Evolutionary conservation across 2,888 invertebrate genomes (phyloP), one percentile per base, ranked within the genome.

Genomic region (Mycalesis mineus): DNA sequence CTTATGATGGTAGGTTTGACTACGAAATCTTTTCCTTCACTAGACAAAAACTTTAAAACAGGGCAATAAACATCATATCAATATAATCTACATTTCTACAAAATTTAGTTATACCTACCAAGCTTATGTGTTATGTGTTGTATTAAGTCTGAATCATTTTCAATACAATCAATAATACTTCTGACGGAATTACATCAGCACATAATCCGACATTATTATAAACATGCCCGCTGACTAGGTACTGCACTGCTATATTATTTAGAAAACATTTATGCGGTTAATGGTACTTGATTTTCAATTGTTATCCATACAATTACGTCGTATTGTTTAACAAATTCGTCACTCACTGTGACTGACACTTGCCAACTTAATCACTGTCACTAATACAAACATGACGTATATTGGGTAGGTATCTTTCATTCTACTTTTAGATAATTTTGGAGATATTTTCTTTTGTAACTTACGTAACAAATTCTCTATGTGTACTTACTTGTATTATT

Each of bases 321-420:
- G 41, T 52, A 54, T 58, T 53, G 52, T 58, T 55, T 58, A 53
- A 49, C 40, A 13, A 31, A 52, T 48, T 33, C 33, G 31, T 48
- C 40, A 57, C 41, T 47, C 55, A 55, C 31, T 45, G 41, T 58
- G 48, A 48, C 8, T 36, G 44, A 14, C 51, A 37, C 28, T 22
- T 37, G 33, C 14, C n/a, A 44, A 48, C 37, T 42, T 15, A 49
- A 53, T 41, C 52, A 56, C 48, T 48, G 56, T 49, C 49, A 57
- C n/a, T 41, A 33, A 17, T 8, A 7, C 41, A 55, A 57, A 57
- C 55, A 49, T 57, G 37, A 49, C 17, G 41, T 49, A 41, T 17
- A 22, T 4, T 22, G 5, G 2, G 22, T 4, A 22, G 22, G 22
- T 3, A 37, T 37, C 5, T 13, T 37, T 36, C 36, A 4, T 36